phyloP scores from a whole-genome alignment of 2,113 vertebrate genomes.

The Triplophysa siluroides region DNA sequence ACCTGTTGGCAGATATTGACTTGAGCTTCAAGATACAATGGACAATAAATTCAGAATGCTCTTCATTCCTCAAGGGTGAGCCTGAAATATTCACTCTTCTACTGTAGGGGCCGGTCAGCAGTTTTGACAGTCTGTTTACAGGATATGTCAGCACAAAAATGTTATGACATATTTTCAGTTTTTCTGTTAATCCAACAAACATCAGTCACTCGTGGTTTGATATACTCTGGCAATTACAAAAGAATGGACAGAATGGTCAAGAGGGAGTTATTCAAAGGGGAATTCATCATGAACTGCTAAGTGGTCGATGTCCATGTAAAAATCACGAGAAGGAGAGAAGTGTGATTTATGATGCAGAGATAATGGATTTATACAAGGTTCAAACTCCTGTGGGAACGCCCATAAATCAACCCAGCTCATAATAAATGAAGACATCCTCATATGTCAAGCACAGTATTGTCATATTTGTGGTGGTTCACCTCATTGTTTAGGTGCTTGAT shows the following conservation, averaged over 20 bases:
- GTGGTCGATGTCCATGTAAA: neutral
- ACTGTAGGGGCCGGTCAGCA: neutral
- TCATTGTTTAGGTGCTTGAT: too few relatives aligned
- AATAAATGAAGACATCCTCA: neutral
- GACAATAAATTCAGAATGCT: neutral
- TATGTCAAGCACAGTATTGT: neutral
- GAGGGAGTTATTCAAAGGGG: constrained; percentile 2
- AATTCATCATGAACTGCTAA: constrained; percentile 22
- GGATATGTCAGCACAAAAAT: neutral
- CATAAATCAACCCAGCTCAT: neutral
- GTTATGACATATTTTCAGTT: constrained; percentile 12
- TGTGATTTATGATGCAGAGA: constrained; percentile 16
- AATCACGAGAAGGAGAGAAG: neutral
- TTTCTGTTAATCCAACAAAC: neutral
- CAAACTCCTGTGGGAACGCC: neutral
- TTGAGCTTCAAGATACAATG: neutral
- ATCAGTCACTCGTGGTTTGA: neutral
- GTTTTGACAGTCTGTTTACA: neutral
- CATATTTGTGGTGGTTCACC: neutral
- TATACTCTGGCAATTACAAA: constrained; percentile 11
- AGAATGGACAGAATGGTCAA: neutral
- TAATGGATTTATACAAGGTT: constrained; percentile 2
- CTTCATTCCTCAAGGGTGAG: neutral
- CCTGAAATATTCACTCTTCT: neutral
- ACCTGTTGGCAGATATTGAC: constrained; percentile 5